Evolutionary conservation across 2,113 vertebrate genomes (phyloP).

Genomic region (Danio rerio): DNA sequence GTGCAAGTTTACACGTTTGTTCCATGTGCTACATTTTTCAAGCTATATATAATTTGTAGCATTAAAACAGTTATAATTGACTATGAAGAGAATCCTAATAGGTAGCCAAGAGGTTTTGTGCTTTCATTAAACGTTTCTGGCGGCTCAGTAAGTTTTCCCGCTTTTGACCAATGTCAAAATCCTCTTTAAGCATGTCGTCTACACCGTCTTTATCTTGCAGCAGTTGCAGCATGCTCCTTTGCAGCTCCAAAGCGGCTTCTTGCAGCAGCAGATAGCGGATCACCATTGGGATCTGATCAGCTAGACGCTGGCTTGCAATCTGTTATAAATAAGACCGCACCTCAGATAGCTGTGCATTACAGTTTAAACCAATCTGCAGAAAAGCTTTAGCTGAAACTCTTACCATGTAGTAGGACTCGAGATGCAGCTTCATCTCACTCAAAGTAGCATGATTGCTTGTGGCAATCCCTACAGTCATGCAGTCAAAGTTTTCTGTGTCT

Average conservation of each 20-base stretch:
- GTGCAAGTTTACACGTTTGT: no score
- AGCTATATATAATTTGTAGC: no score
- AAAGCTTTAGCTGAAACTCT: conserved; percentile 36
- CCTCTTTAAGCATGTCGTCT: conserved; percentile 77
- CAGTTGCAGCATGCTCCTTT: conserved; percentile 81
- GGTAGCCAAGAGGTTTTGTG: conserved; percentile 70
- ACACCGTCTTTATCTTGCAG: conserved; percentile 75
- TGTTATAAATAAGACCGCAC: conserved; percentile 55
- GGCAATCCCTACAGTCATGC: not conserved
- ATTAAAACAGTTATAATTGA: not conserved
- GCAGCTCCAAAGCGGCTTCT: conserved; percentile 70
- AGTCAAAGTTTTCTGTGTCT: accelerated
- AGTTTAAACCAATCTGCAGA: no score
- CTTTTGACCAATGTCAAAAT: conserved; percentile 71
- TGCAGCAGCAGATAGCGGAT: conserved; percentile 81
- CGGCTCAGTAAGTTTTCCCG: conserved; percentile 71
- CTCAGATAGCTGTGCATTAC: no score
- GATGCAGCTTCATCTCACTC: conserved; percentile 67
- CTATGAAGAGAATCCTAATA: conserved; percentile 65
- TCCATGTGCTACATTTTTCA: no score
- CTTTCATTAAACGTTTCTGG: conserved; percentile 74
- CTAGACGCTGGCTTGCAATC: conserved; percentile 79
- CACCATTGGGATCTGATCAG: conserved; percentile 84
- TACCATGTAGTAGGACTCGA: conserved; percentile 72
- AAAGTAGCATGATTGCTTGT: conserved; percentile 55